A percentile compares a stretch with the other conserved stretches of the same genome.
These are phyloP conservation scores for Microctonus brassicae DNA, from an alignment of 2,888 invertebrate genomes.

Conservation along the genomic window DNA sequence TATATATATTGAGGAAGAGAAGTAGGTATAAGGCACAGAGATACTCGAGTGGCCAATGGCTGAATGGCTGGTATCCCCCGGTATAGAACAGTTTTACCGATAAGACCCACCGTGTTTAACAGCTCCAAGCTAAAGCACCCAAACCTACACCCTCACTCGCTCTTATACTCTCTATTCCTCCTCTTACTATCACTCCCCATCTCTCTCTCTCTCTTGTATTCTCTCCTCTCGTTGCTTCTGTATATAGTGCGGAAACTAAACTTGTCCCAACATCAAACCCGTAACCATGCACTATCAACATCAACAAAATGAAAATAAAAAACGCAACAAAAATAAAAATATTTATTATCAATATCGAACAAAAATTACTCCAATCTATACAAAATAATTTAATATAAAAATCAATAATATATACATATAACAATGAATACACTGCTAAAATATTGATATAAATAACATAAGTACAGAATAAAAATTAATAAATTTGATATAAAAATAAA, in stretches of 20 bases:
- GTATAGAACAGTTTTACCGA: constrained; percentile 67
- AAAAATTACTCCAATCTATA: too few relatives aligned
- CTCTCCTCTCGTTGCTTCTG: constrained; percentile 33
- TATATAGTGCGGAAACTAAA: constrained; percentile 21
- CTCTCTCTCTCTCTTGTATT: constrained; percentile 37
- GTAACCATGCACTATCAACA: constrained; percentile 8
- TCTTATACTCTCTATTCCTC: constrained; percentile 35
- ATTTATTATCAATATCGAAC: not conserved
- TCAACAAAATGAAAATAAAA: not conserved
- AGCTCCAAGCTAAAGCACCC: constrained; percentile 64
- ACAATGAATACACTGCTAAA: too few relatives aligned
- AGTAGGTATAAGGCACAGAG: constrained; percentile 53
- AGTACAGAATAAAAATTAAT: not conserved
- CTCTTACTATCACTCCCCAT: constrained; percentile 34
- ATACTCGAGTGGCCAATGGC: constrained; percentile 54
- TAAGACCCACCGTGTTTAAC: constrained; percentile 66
- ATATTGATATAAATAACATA: too few relatives aligned
- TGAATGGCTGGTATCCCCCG: constrained; percentile 54
- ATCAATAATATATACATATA: too few relatives aligned
- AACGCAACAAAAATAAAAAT: not conserved
- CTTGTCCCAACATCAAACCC: constrained; percentile 33
- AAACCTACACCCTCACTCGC: constrained; percentile 40
- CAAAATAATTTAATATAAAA: too few relatives aligned
- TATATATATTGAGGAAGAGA: constrained; percentile 39
- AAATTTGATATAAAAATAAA: not conserved